Percentiles rank a stretch among this genome's conserved stretches.
Evolutionary conservation across 2,113 vertebrate species (phyloP).

Genomic region (Colius striatus): DNA sequence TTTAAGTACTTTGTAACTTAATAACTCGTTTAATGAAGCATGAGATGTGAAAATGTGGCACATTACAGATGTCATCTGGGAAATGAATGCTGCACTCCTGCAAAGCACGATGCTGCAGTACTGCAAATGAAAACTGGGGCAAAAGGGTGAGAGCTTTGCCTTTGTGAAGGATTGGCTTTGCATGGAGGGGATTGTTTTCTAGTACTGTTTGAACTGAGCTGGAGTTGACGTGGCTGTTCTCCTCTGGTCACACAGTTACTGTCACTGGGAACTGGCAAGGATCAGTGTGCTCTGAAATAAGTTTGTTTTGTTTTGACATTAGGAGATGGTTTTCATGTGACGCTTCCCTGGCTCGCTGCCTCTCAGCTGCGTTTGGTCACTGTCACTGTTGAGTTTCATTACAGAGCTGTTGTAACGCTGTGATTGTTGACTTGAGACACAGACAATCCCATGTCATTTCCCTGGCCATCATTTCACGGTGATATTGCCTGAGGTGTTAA

Average conservation of each 20-base stretch:
- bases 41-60: background rate
- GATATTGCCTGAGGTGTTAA: background rate
- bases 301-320: background rate
- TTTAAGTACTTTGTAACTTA: background rate
- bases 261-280: background rate
- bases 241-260: background rate
- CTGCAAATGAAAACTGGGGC: background rate
- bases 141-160: background rate
- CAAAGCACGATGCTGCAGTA: background rate
- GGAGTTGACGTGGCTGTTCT: background rate
- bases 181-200: background rate
- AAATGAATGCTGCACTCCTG: rapidly evolving
- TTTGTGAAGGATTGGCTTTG: background rate
- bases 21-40: background rate
- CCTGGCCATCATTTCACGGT: background rate
- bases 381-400: background rate
- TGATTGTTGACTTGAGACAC: background rate
- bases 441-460: background rate
- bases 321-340: background rate
- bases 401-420: background rate
- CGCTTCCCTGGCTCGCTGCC: background rate
- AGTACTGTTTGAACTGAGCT: background rate
- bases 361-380: background rate
- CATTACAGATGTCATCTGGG: background rate
- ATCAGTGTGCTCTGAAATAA: background rate